Conservation (phyloP, 2,888 invertebrate genomes). For the Stenodera caucasica region DNA sequence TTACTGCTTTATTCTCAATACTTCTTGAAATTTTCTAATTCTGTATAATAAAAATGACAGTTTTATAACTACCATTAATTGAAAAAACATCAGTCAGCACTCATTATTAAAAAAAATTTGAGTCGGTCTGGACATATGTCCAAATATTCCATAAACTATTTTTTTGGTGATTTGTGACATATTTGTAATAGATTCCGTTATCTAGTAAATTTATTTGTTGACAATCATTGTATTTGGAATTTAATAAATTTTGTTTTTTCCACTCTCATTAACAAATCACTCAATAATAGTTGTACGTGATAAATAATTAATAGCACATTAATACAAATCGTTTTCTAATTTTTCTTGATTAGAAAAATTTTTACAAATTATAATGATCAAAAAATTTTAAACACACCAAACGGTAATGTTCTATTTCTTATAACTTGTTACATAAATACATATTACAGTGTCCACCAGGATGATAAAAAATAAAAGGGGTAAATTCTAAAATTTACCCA, state of each 20-base stretch:
- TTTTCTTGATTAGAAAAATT: no score
- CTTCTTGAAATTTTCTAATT: conserved; percentile 26
- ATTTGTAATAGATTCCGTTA: neutral
- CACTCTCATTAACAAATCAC: no score
- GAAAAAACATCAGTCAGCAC: no score
- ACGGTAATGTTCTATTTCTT: neutral
- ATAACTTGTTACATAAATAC: conserved; percentile 24
- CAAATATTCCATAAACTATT: neutral
- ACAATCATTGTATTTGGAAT: neutral
- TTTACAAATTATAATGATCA: no score
- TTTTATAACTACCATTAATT: no score
- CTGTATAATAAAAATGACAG: no score
- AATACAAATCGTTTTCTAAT: no score
- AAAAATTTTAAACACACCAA: no score
- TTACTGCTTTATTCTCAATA: conserved; percentile 29
- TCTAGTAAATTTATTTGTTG: neutral
- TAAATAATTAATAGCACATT: conserved; percentile 34
- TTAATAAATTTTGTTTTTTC: no score
- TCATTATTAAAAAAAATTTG: neutral
- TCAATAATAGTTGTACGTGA: conserved; percentile 16
- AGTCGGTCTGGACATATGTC: neutral
- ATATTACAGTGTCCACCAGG: conserved; percentile 34
- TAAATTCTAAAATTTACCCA: conserved; percentile 39
- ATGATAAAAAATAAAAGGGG: conserved; percentile 28
- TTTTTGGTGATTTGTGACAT: neutral